Evolutionary conservation across 1,140 invertebrate genomes (phyloP), one percentile per base, ranked within the genome.

Genomic region (Lethrus apterus): DNA sequence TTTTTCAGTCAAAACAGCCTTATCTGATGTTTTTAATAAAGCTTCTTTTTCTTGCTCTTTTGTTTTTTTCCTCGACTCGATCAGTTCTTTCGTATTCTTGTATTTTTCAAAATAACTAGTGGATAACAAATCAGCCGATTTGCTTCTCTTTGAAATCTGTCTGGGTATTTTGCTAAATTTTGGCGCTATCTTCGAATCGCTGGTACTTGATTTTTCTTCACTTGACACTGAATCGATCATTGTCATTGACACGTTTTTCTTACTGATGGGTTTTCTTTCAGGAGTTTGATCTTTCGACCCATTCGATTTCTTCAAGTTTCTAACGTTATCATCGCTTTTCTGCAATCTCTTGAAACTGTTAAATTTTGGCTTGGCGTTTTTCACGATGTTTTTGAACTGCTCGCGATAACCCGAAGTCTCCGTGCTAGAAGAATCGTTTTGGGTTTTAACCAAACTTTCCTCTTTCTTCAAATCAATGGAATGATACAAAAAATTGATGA

Each of bases 191-290:
- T n/a, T n/a, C n/a, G n/a, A n/a, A n/a, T n/a, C n/a, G n/a, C n/a
- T n/a, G n/a, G n/a, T n/a, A n/a, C n/a, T n/a, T n/a, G n/a, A n/a
- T n/a, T n/a, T n/a, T n/a, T n/a, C n/a, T n/a, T n/a, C n/a, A n/a
- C n/a, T n/a, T n/a, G n/a, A n/a, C n/a, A n/a, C n/a, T n/a, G n/a
- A n/a, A n/a, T n/a, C n/a, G 19, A 56, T 54, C 17, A 18, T 46
- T 24, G 51, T 36, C 31, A 56, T 47, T 4, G 48, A 54, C 8
- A 54, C 19, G 10, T 44, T 54, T 47, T 56, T 56, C 17, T 47
- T 56, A n/a, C 21, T 50, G 10, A 24, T 15, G 9, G 8, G 10
- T 11, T 8, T 10, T 24, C 46, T 45, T 32, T 31, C 49, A 19
- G 38, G 20, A 17, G 43, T 26, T 48, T 47, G 51, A 8, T 29